Percentiles rank a stretch among this genome's conserved stretches.
phyloP scores from a whole-genome alignment of 2,797 vertebrate genomes.

The Carcharodon carcharias region DNA sequence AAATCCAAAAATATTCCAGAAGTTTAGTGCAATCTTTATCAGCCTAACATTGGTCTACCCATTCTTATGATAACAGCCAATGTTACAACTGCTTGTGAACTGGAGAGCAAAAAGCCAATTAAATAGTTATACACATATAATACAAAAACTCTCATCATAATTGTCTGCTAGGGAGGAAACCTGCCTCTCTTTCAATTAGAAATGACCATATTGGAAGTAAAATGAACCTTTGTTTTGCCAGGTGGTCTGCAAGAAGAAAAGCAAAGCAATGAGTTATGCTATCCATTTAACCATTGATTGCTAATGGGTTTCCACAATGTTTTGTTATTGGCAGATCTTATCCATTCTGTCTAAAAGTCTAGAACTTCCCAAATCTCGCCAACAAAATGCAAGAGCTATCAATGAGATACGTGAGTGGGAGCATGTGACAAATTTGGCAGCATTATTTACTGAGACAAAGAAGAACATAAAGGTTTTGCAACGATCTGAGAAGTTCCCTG shows the following conservation, averaged over 20 bases:
- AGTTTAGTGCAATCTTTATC: not conserved
- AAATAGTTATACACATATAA: not conserved
- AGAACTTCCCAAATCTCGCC: not conserved
- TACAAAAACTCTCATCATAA: not conserved
- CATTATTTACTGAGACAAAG: not conserved
- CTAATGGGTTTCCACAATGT: not conserved
- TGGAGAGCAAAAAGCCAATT: not conserved
- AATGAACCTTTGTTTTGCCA: not conserved
- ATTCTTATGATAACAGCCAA: not conserved
- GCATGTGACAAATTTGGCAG: not conserved
- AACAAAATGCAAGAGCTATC: not conserved
- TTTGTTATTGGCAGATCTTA: not conserved
- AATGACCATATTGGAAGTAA: not conserved
- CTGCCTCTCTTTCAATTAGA: not conserved
- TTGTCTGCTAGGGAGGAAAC: not conserved
- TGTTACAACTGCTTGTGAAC: not conserved
- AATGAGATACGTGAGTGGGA: not conserved
- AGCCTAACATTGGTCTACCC: not conserved
- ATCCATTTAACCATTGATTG: not conserved
- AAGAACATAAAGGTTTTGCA: not conserved
- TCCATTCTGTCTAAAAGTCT: not conserved
- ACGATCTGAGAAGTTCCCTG: not conserved
- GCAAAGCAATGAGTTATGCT: not conserved
- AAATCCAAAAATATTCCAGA: not conserved
- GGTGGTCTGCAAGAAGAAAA: not conserved